Conservation (phyloP, 92 coral and sea anemone genomes). For the Phenganax marumi region DNA sequence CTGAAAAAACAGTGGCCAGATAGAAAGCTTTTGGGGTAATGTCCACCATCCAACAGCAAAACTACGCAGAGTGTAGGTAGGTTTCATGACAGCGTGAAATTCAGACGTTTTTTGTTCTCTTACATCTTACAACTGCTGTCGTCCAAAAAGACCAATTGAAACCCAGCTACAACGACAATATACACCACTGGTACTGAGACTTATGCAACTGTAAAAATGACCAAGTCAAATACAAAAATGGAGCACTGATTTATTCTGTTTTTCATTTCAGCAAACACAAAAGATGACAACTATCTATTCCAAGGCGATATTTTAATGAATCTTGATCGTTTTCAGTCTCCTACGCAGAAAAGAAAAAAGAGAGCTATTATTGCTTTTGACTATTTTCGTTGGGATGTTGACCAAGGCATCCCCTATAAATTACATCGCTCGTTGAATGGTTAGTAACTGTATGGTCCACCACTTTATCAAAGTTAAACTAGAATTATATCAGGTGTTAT, state of each 20-base stretch:
- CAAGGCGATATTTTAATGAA: slow-evolving; percentile 28
- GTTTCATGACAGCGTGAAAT: too few relatives aligned
- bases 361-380: slow-evolving; percentile 26
- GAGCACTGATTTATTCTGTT: neutral
- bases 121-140: too few relatives aligned
- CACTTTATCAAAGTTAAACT: neutral
- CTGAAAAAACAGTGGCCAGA: too few relatives aligned
- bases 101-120: too few relatives aligned
- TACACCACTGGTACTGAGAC: too few relatives aligned
- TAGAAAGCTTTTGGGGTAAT: neutral
- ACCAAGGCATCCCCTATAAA: slow-evolving; percentile 23
- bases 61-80: too few relatives aligned
- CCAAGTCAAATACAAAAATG: too few relatives aligned
- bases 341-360: slow-evolving; percentile 1
- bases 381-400: slow-evolving; percentile 13
- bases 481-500: too few relatives aligned
- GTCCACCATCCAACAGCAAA: too few relatives aligned
- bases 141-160: too few relatives aligned
- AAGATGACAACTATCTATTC: slow-evolving; percentile 6
- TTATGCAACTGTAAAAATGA: too few relatives aligned
- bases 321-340: neutral
- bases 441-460: neutral
- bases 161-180: too few relatives aligned
- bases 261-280: slow-evolving; percentile 2
- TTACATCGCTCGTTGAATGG: slow-evolving; percentile 8